Conservation (phyloP, 2,113 vertebrate species). For the Thamnophis sirtalis region DNA sequence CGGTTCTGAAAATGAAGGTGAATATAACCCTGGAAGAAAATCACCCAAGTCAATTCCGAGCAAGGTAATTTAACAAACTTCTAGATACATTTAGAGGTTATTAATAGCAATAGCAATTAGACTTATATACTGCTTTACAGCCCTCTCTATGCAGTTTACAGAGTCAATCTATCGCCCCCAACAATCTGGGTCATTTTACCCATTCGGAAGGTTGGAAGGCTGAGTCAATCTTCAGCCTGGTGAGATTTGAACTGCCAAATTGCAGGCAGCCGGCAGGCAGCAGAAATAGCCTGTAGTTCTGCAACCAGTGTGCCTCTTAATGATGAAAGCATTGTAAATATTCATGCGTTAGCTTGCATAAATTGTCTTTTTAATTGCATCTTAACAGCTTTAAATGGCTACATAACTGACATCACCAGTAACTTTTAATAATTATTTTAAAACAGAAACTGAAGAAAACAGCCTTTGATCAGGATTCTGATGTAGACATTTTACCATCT, state of each 20-base stretch:
- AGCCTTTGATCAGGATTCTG: conserved; percentile 78
- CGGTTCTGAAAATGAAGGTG: conserved; percentile 87
- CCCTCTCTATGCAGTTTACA: too few species aligned
- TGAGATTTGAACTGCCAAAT: too few species aligned
- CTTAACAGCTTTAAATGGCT: background rate
- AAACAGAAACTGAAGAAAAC: conserved; percentile 85
- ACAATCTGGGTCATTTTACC: too few species aligned
- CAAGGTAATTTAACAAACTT: conserved; percentile 69
- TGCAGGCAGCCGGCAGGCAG: too few species aligned
- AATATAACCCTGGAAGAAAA: conserved; percentile 89
- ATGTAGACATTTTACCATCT: conserved; percentile 78
- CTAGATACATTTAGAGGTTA: background rate
- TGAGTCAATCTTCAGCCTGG: too few species aligned
- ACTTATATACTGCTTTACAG: too few species aligned
- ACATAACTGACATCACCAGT: background rate
- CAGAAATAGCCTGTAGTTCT: too few species aligned
- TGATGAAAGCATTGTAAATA: background rate
- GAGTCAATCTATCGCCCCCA: too few species aligned
- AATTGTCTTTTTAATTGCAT: background rate
- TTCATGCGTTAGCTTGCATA: background rate
- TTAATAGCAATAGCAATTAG: background rate
- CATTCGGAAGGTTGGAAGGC: too few species aligned
- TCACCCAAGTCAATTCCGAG: conserved; percentile 63
- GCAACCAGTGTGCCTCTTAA: too few species aligned
- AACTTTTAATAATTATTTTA: background rate